Percentiles rank a stretch among this genome's conserved stretches.
These are phyloP conservation scores for Pteromalus puparum DNA, from an alignment of 1,140 invertebrate genomes.

Conservation along the genomic window DNA sequence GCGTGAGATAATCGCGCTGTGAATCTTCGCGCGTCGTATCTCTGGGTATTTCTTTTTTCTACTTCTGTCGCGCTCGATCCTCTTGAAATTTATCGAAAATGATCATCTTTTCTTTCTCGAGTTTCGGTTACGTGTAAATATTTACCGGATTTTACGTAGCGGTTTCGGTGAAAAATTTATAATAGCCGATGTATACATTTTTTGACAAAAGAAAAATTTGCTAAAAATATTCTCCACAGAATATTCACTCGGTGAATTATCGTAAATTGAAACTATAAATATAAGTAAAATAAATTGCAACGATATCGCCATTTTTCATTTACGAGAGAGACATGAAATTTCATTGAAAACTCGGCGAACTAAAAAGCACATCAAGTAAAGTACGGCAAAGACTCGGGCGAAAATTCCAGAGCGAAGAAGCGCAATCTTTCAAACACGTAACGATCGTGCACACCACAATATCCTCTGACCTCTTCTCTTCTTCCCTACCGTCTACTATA, in stretches of 20 bases:
- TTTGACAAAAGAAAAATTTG: too few species aligned
- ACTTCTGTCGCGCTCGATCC: too few species aligned
- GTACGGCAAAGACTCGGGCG: background rate
- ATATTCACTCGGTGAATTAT: background rate
- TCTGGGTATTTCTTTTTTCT: too few species aligned
- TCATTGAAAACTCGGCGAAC: background rate
- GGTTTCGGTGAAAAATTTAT: too few species aligned
- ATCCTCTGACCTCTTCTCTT: background rate
- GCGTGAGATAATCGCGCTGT: background rate
- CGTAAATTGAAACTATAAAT: background rate
- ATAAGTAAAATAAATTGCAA: background rate
- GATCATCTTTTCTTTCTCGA: too few species aligned
- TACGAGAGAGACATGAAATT: background rate
- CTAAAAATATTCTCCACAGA: too few species aligned
- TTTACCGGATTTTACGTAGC: too few species aligned
- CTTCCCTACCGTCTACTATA: background rate
- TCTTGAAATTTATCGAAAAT: too few species aligned
- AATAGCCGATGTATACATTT: too few species aligned
- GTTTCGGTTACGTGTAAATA: too few species aligned
- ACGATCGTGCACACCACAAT: background rate
- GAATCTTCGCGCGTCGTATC: background rate
- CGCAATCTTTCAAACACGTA: background rate
- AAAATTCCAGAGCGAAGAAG: background rate
- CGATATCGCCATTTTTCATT: too few species aligned
- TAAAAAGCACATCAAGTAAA: too few species aligned